Conservation (phyloP, 1,140 invertebrate genomes). For the Drosophila auraria region DNA sequence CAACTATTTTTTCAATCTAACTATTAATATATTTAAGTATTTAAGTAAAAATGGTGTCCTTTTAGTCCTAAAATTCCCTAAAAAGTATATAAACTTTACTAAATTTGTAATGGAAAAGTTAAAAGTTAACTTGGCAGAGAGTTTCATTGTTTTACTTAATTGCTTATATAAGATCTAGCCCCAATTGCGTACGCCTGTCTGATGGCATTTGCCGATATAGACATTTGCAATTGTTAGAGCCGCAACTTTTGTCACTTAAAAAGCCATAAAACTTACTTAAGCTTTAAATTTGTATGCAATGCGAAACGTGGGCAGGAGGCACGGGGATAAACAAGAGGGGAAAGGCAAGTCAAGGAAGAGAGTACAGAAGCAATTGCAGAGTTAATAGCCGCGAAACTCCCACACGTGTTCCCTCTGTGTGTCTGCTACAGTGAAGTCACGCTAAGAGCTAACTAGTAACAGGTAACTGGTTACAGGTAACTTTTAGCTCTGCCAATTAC, state of each 20-base stretch:
- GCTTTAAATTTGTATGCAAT: slow-evolving; percentile 66
- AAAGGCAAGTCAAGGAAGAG: background rate
- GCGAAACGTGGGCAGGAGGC: slow-evolving; percentile 9
- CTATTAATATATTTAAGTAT: no score
- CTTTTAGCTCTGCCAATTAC: slow-evolving; percentile 15
- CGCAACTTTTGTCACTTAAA: slow-evolving; percentile 72
- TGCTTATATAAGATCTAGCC: slow-evolving; percentile 10
- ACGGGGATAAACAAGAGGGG: slow-evolving; percentile 10
- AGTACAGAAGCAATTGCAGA: slow-evolving; percentile 21
- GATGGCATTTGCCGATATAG: slow-evolving; percentile 46
- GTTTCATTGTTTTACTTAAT: slow-evolving; percentile 1
- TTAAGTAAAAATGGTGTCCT: no score
- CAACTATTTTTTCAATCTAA: no score
- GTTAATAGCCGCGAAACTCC: slow-evolving; percentile 34
- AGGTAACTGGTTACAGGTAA: background rate
- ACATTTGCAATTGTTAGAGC: slow-evolving; percentile 40
- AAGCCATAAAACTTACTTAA: slow-evolving; percentile 70
- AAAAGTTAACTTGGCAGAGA: background rate
- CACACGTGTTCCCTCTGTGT: slow-evolving; percentile 27
- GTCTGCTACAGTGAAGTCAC: slow-evolving; percentile 25
- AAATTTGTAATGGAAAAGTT: background rate
- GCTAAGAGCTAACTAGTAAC: background rate
- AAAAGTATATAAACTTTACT: background rate
- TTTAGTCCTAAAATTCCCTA: no score
- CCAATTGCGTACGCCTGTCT: slow-evolving; percentile 32